These are phyloP conservation scores for Corythaeola cristata DNA, from an alignment of 2,113 vertebrate genomes.

Conservation along the genomic window DNA sequence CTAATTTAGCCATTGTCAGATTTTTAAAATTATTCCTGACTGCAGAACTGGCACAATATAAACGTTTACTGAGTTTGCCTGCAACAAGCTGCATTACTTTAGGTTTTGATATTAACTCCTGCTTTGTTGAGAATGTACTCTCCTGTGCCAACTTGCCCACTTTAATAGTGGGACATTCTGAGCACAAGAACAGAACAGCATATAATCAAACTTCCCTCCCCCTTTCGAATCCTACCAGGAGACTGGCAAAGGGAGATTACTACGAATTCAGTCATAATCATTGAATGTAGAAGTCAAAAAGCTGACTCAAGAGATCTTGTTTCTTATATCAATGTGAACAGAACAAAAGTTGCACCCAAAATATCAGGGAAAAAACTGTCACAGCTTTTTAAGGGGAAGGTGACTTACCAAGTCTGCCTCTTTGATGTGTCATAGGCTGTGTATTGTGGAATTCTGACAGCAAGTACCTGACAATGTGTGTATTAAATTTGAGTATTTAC, in stretches of 20 bases:
- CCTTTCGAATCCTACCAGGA: background rate
- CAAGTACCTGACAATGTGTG: background rate
- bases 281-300: background rate
- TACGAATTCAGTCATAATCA: background rate
- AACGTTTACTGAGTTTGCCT: conserved; percentile 36
- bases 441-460: background rate
- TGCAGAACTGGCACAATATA: background rate
- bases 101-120: background rate
- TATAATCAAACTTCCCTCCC: background rate
- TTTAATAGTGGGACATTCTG: background rate
- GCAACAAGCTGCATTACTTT: conserved; percentile 6
- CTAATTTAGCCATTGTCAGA: conserved; percentile 24
- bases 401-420: background rate
- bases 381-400: background rate
- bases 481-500: background rate
- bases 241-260: background rate
- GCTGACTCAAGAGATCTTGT: background rate
- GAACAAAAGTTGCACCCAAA: background rate
- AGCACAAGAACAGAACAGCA: background rate
- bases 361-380: background rate
- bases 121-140: background rate
- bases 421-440: background rate
- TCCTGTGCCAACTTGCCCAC: background rate
- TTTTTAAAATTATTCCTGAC: conserved; percentile 38
- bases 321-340: background rate